phyloP scores from a whole-genome alignment of 2,888 invertebrate species.

The Drosophila ezoana region DNA sequence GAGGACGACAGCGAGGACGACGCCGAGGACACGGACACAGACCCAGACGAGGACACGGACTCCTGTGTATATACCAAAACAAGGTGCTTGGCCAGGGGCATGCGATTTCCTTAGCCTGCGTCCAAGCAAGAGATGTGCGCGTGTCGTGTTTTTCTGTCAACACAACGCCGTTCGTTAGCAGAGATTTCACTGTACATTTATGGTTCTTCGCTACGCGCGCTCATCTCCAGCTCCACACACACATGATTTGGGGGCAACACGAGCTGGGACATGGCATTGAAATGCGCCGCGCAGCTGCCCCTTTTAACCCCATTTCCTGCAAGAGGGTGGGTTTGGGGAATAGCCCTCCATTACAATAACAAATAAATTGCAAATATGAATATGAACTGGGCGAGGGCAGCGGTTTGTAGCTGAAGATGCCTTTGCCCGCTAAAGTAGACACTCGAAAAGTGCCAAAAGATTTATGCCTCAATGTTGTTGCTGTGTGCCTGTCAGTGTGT shows the following conservation, averaged over 20 bases:
- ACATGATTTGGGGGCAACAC: constrained; percentile 31
- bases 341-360: constrained; percentile 60
- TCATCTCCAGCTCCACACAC: constrained; percentile 19
- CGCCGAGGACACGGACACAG: constrained; percentile 30
- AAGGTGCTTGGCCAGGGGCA: constrained; percentile 35
- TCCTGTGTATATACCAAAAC: constrained; percentile 15
- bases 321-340: background rate
- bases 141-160: too few relatives aligned
- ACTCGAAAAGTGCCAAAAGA: constrained; percentile 69
- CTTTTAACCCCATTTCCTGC: constrained; percentile 3
- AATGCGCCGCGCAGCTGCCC: constrained; percentile 13
- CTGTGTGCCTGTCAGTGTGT: background rate
- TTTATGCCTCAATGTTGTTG: constrained; percentile 60
- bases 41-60: constrained; percentile 21
- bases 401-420: constrained; percentile 11
- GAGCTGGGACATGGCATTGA: constrained; percentile 34
- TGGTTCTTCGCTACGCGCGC: background rate
- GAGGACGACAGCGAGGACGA: constrained; percentile 10
- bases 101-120: constrained; percentile 14
- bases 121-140: background rate
- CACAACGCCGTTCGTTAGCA: background rate
- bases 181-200: background rate
- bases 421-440: constrained; percentile 53
- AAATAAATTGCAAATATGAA: constrained; percentile 72
- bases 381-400: constrained; percentile 15